Evolutionary conservation across 1,140 invertebrate genomes (phyloP), one percentile per base, ranked within the genome.

Genomic region (Zaprionus inermis): DNA sequence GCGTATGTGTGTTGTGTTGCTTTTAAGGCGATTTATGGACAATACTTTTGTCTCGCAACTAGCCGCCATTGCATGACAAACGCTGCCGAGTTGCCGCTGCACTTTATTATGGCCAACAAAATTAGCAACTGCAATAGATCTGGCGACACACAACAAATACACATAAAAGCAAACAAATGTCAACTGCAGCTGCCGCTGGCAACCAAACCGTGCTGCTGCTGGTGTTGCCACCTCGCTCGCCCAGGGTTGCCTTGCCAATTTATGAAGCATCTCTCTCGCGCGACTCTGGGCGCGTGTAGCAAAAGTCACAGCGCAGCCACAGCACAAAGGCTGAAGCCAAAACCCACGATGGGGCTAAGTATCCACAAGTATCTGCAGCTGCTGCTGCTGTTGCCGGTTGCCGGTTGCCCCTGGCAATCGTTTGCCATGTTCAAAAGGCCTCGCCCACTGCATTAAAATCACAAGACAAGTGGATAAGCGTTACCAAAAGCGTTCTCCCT

Each of bases 401-500:
- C 66, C 74, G 72, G 82, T 86, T 88, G 82, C 82, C 83, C 72
- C 49, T 79, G 76, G 83, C 82, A 88, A 86, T 88, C 82, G 73
- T 79, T 71, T 68, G 58, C 72, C 79, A 76, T 82, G 69, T 68
- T 79, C 79, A 80, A 77, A 81, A 81, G 38, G 70, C 71, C 66
- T 65, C 78, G 67, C 83, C 79, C 79, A 89, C 83, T 89, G 64
- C 83, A 89, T 89, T 79, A 88, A 88, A 86, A 86, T 86, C 82
- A 88, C 79, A 83, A 88, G 79, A 88, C 76, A 86, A 86, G 82
- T 86, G 83, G 82, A 88, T 86, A 86, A 86, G 79, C 82, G 76
- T 86, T 88, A 79, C 82, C 82, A 79, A 85, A 85, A 86, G 82
- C 81, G 56, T 64, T 61, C 57, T 18, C 24, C 22, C 14, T 28